Conservation (phyloP, 2,113 vertebrate genomes). For the Reinhardtius hippoglossoides region DNA sequence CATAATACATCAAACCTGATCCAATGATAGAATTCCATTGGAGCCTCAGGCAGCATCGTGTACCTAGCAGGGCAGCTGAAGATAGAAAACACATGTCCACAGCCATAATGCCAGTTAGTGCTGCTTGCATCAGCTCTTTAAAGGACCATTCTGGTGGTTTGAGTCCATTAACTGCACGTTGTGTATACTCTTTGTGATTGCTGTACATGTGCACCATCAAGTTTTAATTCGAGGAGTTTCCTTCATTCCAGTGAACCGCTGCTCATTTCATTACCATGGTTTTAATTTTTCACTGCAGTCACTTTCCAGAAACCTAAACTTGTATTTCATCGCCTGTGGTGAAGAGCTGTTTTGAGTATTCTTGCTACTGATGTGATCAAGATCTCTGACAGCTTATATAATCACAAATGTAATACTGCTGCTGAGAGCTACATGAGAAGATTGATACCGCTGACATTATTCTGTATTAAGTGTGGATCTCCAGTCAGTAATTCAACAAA, state of each 20-base stretch:
- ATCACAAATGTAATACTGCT: too few relatives aligned
- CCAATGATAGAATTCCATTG: constrained; percentile 23
- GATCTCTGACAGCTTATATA: too few relatives aligned
- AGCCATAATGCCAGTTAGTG: not conserved
- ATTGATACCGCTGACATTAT: too few relatives aligned
- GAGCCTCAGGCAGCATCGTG: constrained; percentile 3
- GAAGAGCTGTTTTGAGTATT: not conserved
- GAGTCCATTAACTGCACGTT: not conserved
- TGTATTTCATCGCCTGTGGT: not conserved
- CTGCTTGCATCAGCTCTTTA: not conserved
- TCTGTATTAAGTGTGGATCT: too few relatives aligned
- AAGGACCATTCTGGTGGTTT: not conserved
- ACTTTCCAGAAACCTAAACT: not conserved
- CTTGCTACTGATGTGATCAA: too few relatives aligned
- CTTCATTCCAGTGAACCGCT: not conserved
- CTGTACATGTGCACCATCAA: not conserved
- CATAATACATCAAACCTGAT: constrained; percentile 23
- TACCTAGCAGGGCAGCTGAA: not conserved
- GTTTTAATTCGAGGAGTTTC: not conserved
- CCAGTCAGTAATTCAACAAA: too few relatives aligned
- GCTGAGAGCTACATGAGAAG: too few relatives aligned
- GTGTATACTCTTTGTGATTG: not conserved
- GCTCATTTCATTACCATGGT: not conserved
- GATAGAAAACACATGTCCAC: constrained; percentile 54
- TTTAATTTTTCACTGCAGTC: not conserved